Conservation (phyloP, 2,888 invertebrate genomes). For the Andricus quercusramuli region DNA sequence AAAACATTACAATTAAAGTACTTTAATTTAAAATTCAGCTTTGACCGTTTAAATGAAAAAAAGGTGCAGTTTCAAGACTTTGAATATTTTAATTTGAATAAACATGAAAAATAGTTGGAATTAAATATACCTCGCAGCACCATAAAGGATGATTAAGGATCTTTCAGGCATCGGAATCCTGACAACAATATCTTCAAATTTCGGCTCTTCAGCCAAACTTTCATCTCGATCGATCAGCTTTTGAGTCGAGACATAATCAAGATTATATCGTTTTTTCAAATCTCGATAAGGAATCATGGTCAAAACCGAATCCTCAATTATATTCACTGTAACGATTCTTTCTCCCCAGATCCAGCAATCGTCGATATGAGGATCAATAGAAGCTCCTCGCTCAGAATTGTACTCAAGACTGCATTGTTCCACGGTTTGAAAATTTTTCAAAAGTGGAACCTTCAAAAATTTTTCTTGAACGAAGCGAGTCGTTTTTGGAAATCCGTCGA, state of each 20-base stretch:
- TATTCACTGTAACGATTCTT: constrained; percentile 94
- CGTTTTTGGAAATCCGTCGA: constrained; percentile 91
- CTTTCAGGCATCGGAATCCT: constrained; percentile 92
- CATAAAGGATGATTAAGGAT: constrained; percentile 92
- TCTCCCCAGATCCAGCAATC: constrained; percentile 99
- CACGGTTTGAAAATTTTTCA: constrained; percentile 89
- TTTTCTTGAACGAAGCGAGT: constrained; percentile 89
- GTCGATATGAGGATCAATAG: constrained; percentile 98
- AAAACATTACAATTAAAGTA: too few species aligned
- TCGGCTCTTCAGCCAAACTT: constrained; percentile 63
- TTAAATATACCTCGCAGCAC: constrained; percentile 83
- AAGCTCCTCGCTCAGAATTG: constrained; percentile 90
- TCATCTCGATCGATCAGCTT: constrained; percentile 61
- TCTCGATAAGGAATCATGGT: constrained; percentile 87
- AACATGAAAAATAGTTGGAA: too few species aligned
- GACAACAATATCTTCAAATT: constrained; percentile 80
- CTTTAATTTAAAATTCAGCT: too few species aligned
- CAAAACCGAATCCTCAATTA: constrained; percentile 89
- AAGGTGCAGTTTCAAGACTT: too few species aligned
- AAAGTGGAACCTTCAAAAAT: too few species aligned
- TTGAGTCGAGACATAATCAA: constrained; percentile 78
- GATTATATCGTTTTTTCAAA: constrained; percentile 82
- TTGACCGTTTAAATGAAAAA: too few species aligned
- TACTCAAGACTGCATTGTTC: constrained; percentile 99
- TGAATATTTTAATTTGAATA: too few species aligned